phyloP scores from a whole-genome alignment of 2,888 invertebrate genomes.

The Pecten maximus region DNA sequence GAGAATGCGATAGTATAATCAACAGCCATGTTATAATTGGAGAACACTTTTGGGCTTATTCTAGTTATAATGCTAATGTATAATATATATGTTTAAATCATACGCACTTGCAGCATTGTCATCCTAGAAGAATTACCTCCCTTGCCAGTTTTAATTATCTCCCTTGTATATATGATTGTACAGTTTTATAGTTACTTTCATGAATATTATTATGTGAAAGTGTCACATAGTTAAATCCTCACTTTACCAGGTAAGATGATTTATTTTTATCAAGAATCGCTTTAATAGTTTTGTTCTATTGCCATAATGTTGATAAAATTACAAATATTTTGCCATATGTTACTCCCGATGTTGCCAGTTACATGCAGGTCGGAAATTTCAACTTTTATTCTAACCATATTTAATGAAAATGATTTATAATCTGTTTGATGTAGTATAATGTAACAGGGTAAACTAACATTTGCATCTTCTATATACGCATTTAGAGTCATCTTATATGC shows the following conservation, averaged over 20 bases:
- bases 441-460: neutral
- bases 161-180: neutral
- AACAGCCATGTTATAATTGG: neutral
- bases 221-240: neutral
- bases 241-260: too few species aligned
- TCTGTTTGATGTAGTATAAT: neutral
- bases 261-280: neutral
- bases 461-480: neutral
- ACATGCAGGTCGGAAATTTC: neutral
- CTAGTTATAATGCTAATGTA: neutral
- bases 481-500: neutral
- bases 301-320: neutral
- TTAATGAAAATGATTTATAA: neutral
- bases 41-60: too few species aligned
- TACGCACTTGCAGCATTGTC: neutral
- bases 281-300: neutral
- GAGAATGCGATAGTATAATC: neutral
- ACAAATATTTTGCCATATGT: neutral
- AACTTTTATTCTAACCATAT: neutral
- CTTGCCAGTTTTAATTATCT: slow-evolving; percentile 2
- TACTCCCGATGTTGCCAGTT: neutral
- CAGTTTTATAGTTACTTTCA: neutral
- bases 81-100: neutral
- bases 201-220: neutral
- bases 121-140: neutral